A percentile compares a stretch with the other conserved stretches of the same genome.
These are phyloP conservation scores for Melitaea cinxia DNA, from an alignment of 1,140 invertebrate species.

Conservation along the genomic window DNA sequence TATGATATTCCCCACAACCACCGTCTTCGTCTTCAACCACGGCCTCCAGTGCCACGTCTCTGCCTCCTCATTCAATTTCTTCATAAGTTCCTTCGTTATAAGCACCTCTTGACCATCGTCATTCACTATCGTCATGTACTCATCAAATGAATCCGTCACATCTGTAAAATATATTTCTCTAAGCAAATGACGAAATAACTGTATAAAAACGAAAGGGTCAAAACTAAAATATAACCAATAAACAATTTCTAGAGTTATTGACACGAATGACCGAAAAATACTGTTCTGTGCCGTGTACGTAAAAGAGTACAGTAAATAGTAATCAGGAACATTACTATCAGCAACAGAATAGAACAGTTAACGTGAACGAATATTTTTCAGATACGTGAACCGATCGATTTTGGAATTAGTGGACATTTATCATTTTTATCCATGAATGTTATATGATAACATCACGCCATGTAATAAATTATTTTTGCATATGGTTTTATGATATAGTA, in stretches of 20 bases:
- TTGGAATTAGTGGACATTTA: slow-evolving; percentile 26
- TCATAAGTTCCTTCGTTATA: slow-evolving; percentile 56
- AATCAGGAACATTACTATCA: background rate
- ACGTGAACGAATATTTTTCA: background rate
- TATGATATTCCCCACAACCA: slow-evolving; percentile 46
- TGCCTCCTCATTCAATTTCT: slow-evolving; percentile 51
- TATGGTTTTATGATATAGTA: background rate
- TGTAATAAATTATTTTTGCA: background rate
- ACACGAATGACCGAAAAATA: slow-evolving; percentile 9
- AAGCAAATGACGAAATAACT: background rate
- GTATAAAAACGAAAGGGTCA: background rate
- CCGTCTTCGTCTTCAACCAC: slow-evolving; percentile 62
- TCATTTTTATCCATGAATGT: slow-evolving; percentile 32
- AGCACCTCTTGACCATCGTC: slow-evolving; percentile 58
- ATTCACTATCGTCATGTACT: slow-evolving; percentile 44
- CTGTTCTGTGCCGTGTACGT: slow-evolving; percentile 10
- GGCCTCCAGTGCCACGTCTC: slow-evolving; percentile 69
- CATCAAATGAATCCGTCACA: slow-evolving; percentile 38
- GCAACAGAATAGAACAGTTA: background rate
- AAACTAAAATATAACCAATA: background rate
- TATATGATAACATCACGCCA: slow-evolving; percentile 14
- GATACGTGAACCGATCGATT: slow-evolving; percentile 6
- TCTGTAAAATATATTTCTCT: slow-evolving; percentile 39
- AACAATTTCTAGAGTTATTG: slow-evolving; percentile 1
- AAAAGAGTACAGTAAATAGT: slow-evolving; percentile 9